Conservation (phyloP, 2,888 invertebrate species). For the Hypena proboscidalis region DNA sequence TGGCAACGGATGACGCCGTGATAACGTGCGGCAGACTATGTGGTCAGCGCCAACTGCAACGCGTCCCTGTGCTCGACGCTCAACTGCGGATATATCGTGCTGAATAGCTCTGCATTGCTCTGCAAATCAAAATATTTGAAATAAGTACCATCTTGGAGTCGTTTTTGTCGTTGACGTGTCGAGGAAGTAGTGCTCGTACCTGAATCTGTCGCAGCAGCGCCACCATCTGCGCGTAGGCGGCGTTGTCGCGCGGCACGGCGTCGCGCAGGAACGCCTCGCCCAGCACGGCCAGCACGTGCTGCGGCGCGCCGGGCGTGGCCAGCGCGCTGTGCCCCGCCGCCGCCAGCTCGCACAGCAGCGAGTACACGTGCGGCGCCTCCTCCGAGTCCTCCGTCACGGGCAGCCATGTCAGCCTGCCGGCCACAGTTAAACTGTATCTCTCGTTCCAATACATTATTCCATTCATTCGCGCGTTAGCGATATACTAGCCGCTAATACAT, state of each 20-base stretch:
- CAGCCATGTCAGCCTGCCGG: slow-evolving; percentile 93
- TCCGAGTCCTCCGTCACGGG: slow-evolving; percentile 98
- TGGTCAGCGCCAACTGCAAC: slow-evolving; percentile 89
- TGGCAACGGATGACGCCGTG: slow-evolving; percentile 46
- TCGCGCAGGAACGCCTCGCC: slow-evolving; percentile 95
- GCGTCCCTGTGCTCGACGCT: slow-evolving; percentile 93
- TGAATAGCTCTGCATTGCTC: slow-evolving; percentile 91
- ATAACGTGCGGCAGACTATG: slow-evolving; percentile 53
- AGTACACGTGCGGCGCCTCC: slow-evolving; percentile 98
- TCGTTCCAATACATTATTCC: too few species aligned
- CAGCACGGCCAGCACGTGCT: slow-evolving; percentile 93
- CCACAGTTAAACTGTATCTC: background rate
- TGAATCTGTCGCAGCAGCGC: slow-evolving; percentile 95
- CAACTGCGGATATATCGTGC: slow-evolving; percentile 91
- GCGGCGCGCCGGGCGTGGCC: slow-evolving; percentile 94
- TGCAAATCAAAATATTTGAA: slow-evolving; percentile 63
- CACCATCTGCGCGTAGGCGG: slow-evolving; percentile 92
- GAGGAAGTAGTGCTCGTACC: slow-evolving; percentile 72
- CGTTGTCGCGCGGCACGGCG: slow-evolving; percentile 90
- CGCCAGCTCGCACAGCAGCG: slow-evolving; percentile 97
- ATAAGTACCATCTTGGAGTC: too few species aligned
- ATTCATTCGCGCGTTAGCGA: too few species aligned
- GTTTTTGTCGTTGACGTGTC: too few species aligned
- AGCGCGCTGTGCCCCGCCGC: slow-evolving; percentile 95
- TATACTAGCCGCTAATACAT: too few species aligned